These are phyloP conservation scores for Pagetopsis macropterus DNA, from an alignment of 2,797 vertebrate species.

Conservation along the genomic window DNA sequence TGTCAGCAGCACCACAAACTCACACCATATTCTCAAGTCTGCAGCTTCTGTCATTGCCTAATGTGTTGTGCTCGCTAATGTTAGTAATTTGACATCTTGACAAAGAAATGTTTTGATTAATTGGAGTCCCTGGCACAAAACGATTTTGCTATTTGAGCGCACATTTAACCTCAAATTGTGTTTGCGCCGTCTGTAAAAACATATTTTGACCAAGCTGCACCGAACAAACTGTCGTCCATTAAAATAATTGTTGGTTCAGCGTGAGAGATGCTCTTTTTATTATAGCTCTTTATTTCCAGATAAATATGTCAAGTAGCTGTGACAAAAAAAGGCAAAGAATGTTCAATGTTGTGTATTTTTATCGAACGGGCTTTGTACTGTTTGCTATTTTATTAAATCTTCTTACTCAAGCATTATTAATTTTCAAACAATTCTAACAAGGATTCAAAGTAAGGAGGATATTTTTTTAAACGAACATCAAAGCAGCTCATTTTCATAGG, in stretches of 20 bases:
- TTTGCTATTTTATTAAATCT: constrained; percentile 54
- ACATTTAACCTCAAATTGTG: not conserved
- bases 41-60: constrained; percentile 40
- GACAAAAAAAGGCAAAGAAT: constrained; percentile 9
- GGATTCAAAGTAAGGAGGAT: constrained; percentile 57
- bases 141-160: constrained; percentile 14
- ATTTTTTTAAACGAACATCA: constrained; percentile 81
- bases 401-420: constrained; percentile 67
- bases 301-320: constrained; percentile 44
- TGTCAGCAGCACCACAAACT: constrained; percentile 47
- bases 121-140: constrained; percentile 57
- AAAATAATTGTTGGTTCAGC: constrained; percentile 20
- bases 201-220: constrained; percentile 12
- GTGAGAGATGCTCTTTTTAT: constrained; percentile 7
- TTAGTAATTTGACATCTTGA: constrained; percentile 65
- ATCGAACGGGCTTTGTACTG: constrained; percentile 37
- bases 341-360: constrained; percentile 23
- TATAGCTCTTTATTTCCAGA: constrained; percentile 30
- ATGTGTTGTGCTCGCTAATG: constrained; percentile 48
- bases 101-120: constrained; percentile 63
- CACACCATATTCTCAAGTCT: constrained; percentile 51
- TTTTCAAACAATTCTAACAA: constrained; percentile 67
- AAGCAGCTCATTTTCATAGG: constrained; percentile 74
- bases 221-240: constrained; percentile 26
- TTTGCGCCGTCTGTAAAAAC: constrained; percentile 6